Conservation (phyloP, 64 coral and sea anemone genomes). For the Stichodactyla helianthus region DNA sequence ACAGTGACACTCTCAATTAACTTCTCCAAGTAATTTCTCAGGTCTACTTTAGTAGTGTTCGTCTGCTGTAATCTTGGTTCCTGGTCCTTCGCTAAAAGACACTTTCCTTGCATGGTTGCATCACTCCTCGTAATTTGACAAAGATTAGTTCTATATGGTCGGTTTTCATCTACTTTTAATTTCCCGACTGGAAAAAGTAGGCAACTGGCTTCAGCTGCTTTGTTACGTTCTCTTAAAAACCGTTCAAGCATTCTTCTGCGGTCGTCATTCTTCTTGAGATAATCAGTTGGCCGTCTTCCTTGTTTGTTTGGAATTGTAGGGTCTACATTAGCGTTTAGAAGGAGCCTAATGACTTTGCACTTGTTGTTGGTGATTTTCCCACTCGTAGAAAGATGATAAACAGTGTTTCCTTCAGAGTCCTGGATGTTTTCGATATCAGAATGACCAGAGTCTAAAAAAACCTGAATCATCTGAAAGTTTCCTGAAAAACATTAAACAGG, state of each 20-base stretch:
- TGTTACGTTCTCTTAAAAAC: background rate
- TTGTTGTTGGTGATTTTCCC: conserved; percentile 44
- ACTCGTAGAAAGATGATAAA: conserved; percentile 45
- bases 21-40: too few species aligned
- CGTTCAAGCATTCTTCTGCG: background rate
- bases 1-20: too few species aligned
- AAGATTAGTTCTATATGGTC: too few species aligned
- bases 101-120: too few species aligned
- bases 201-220: background rate
- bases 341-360: conserved; percentile 34
- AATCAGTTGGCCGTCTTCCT: conserved; percentile 32
- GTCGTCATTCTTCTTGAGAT: background rate
- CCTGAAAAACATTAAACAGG: background rate
- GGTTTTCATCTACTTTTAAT: too few species aligned
- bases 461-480: background rate
- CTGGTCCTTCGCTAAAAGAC: too few species aligned
- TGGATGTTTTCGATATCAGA: conserved; percentile 31
- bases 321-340: conserved; percentile 47
- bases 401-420: conserved; percentile 21
- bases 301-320: conserved; percentile 46
- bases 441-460: background rate
- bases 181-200: background rate
- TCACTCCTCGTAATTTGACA: too few species aligned
- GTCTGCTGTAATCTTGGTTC: too few species aligned
- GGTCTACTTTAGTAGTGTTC: too few species aligned